Evolutionary conservation across 1,140 invertebrate genomes (phyloP).

Genomic region (Dendrolimus punctatus): DNA sequence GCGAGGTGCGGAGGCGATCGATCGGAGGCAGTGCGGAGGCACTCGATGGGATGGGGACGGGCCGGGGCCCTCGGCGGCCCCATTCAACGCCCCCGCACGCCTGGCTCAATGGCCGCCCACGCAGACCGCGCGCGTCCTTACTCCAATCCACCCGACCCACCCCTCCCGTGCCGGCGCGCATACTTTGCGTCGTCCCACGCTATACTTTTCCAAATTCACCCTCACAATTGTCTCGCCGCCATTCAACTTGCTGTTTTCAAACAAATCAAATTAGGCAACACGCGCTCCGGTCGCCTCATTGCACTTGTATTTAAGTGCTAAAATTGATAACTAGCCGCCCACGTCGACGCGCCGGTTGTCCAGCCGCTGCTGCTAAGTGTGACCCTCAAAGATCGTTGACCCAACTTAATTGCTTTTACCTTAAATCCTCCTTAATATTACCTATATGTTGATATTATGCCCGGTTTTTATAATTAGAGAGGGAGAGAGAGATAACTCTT

Average conservation of each 20-base stretch:
- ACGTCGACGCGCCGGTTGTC: not conserved
- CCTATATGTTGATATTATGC: too few relatives aligned
- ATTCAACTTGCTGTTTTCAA: conserved; percentile 51
- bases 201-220: conserved; percentile 48
- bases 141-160: conserved; percentile 21
- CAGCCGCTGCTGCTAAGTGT: too few relatives aligned
- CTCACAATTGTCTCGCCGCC: conserved; percentile 47
- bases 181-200: conserved; percentile 54
- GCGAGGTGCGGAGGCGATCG: conserved; percentile 31
- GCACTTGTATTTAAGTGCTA: too few relatives aligned
- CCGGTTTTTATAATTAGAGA: too few relatives aligned
- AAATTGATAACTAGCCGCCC: conserved; percentile 8
- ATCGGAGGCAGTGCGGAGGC: conserved; percentile 22
- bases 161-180: conserved; percentile 25
- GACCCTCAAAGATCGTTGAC: too few relatives aligned
- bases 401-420: too few relatives aligned
- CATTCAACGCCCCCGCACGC: conserved; percentile 55
- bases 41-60: conserved; percentile 41
- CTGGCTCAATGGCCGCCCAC: conserved; percentile 63
- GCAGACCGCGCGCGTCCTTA: conserved; percentile 28
- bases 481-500: too few relatives aligned
- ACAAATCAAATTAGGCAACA: conserved; percentile 32
- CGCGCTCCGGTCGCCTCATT: too few relatives aligned
- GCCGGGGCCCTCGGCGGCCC: conserved; percentile 22
- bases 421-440: too few relatives aligned